These are phyloP conservation scores for Momotus momota DNA, from an alignment of 2,797 vertebrate species.

Conservation along the genomic window DNA sequence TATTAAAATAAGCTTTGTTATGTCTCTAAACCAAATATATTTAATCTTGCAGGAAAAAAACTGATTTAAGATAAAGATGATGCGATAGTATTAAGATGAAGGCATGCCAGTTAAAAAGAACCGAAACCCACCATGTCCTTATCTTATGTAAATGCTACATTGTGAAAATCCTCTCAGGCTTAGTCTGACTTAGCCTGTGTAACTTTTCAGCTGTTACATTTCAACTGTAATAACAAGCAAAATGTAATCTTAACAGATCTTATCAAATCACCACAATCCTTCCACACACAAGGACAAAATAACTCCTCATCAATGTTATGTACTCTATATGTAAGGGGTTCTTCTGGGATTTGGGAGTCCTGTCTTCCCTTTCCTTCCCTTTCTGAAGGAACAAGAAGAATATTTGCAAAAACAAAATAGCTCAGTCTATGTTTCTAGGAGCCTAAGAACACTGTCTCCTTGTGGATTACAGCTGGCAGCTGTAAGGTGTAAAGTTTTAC, in stretches of 20 bases:
- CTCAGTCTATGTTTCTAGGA: neutral
- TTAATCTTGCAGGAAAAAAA: neutral
- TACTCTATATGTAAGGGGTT: neutral
- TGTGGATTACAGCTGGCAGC: slow-evolving; percentile 48
- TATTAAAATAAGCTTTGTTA: neutral
- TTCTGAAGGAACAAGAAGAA: neutral
- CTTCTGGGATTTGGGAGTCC: neutral
- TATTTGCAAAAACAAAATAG: slow-evolving; percentile 14
- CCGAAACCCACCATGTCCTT: slow-evolving; percentile 43
- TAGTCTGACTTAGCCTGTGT: slow-evolving; percentile 47
- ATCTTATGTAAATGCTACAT: slow-evolving; percentile 54
- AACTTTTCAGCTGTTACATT: slow-evolving; percentile 59
- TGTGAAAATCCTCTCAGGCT: slow-evolving; percentile 68
- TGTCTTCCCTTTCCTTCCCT: neutral
- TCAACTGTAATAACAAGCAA: slow-evolving; percentile 61
- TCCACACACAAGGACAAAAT: slow-evolving; percentile 45
- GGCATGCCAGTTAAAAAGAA: slow-evolving; percentile 60
- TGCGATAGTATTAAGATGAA: slow-evolving; percentile 16
- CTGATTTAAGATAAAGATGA: slow-evolving; percentile 5
- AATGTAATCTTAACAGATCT: slow-evolving; percentile 57
- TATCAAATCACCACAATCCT: slow-evolving; percentile 40
- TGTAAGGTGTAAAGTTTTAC: slow-evolving; percentile 52
- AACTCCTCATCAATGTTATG: neutral
- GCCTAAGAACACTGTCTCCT: slow-evolving; percentile 30
- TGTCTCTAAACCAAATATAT: neutral